Base-by-base conservation (phyloP, 2,888 invertebrate species). In the Schizotus pectinicornis region DNA sequence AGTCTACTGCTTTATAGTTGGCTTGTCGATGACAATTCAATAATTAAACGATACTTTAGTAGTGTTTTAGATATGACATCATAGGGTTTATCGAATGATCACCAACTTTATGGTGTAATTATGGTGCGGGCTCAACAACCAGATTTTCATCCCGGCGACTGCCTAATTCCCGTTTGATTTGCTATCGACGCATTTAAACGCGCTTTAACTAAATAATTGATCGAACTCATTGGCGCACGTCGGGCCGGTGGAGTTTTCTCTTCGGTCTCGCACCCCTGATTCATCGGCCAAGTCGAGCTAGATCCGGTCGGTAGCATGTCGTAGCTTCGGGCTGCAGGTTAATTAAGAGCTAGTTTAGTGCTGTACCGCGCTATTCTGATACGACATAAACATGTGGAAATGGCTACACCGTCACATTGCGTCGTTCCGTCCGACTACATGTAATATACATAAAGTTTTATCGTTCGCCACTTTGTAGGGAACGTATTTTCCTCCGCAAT, bases 391-490 rank as follows among this genome's bases (percentile, higher is more conserved):
- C 72, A 74, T 70, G 72, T 65, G 67, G 70, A 67, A 71, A 73
- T 70, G 69, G 71, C 69, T 61, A 54, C 64, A 65, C 69, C 71
- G 72, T 72, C 72, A 71, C 72, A 71, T 69, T 53, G 67, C 67
- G 63, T 64, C 68, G 70, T 64, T 69, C 59, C 63, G 65, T 67
- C 67, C 68, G 73, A 74, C 75, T 74, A 71, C 73, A 71, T 71
- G 75, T 69, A 77, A 77, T 77, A 77, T 75, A 77, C 77, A 76
- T 77, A 77, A 77, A 77, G 75, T 77, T 77, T 77, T 77, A 77
- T 77, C 72, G 75, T 67, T 68, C 66, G 66, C 74, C 75, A 76
- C 75, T 76, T 76, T 75, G 74, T 74, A 69, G 68, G 65, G 64
- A 74, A 75, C 73, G 75, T 74, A 72, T 73, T 73, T 69, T 69